phyloP scores from a whole-genome alignment of 2,113 vertebrate species.

The Peromyscus maniculatus region DNA sequence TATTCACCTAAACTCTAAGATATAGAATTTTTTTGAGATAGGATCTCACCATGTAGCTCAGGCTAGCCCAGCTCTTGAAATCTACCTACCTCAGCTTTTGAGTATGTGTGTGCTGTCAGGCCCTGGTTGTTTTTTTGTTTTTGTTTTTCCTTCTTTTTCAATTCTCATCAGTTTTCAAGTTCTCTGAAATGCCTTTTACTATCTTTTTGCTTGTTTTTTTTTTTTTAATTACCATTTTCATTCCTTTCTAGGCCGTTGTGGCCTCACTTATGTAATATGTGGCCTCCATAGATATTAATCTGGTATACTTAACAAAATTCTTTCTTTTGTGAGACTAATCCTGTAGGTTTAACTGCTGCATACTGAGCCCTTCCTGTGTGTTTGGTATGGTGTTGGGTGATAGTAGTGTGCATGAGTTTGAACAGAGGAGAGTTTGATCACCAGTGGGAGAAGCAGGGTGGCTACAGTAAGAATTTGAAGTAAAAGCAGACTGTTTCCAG shows the following conservation, averaged over 20 bases:
- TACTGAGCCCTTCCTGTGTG: not conserved
- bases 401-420: slow-evolving; percentile 27
- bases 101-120: too few relatives aligned
- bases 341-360: not conserved
- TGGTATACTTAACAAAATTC: slow-evolving; percentile 13
- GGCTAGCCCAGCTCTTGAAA: not conserved
- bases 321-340: not conserved
- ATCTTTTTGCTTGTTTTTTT: slow-evolving; percentile 41
- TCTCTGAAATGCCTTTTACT: slow-evolving; percentile 35
- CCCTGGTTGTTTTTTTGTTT: not conserved
- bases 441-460: not conserved
- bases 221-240: not conserved
- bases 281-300: not conserved
- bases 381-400: slow-evolving; percentile 11
- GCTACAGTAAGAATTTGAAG: slow-evolving; percentile 21
- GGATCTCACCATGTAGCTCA: not conserved
- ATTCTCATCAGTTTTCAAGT: slow-evolving; percentile 30
- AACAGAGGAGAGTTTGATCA: slow-evolving; percentile 39
- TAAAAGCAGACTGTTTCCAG: slow-evolving; percentile 34
- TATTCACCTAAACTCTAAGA: not conserved
- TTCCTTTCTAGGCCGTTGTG: slow-evolving; percentile 41
- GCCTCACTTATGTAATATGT: not conserved
- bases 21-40: slow-evolving; percentile 35
- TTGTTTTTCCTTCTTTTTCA: not conserved
- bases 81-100: not conserved